Evolutionary conservation across 2,888 invertebrate genomes (phyloP).

Genomic region (Acheta domesticus): DNA sequence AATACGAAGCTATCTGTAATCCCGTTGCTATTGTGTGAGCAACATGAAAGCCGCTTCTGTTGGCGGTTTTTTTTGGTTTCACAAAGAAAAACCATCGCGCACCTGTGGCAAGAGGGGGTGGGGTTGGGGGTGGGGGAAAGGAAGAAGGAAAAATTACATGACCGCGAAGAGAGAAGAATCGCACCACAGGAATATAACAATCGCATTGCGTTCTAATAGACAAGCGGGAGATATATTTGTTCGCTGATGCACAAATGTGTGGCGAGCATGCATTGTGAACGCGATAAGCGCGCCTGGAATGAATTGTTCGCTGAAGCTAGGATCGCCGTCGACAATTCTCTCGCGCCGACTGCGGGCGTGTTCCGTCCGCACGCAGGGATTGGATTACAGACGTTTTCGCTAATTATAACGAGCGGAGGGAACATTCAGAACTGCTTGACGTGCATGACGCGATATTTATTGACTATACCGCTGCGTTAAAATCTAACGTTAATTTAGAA

Average conservation of each 20-base stretch:
- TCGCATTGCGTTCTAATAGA: neutral
- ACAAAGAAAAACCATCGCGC: neutral
- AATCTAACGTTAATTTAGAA: too few relatives aligned
- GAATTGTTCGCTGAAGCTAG: neutral
- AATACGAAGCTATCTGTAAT: conserved; percentile 6
- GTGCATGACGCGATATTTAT: too few relatives aligned
- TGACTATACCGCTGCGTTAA: too few relatives aligned
- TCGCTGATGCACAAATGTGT: neutral
- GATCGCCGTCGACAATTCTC: too few relatives aligned
- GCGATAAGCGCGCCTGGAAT: neutral
- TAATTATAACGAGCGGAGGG: too few relatives aligned
- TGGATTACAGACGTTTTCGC: too few relatives aligned
- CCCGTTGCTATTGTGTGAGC: neutral
- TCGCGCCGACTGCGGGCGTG: too few relatives aligned
- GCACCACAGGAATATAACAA: neutral
- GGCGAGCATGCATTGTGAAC: neutral
- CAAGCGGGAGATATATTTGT: neutral
- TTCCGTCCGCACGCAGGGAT: too few relatives aligned
- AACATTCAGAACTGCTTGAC: too few relatives aligned
- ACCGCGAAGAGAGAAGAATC: neutral
- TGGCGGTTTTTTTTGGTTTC: neutral
- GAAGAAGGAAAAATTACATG: neutral
- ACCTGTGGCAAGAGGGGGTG: neutral
- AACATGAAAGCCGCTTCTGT: neutral
- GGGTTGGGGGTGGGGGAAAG: too few relatives aligned